These are phyloP conservation scores for Schlechtendalia chinensis DNA, from an alignment of 1,140 invertebrate genomes.

Conservation along the genomic window DNA sequence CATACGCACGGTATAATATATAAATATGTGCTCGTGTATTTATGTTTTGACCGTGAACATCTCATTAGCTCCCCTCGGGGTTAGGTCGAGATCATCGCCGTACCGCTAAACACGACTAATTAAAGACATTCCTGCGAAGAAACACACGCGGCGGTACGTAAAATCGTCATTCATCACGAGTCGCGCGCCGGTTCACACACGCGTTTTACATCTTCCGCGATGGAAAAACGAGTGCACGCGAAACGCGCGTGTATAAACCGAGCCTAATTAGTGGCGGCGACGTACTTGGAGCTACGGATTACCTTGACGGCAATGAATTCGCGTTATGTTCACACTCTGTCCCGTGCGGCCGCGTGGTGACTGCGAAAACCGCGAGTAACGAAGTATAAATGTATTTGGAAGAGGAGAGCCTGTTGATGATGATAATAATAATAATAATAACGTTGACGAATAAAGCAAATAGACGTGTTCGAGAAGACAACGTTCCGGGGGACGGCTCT, in stretches of 20 bases:
- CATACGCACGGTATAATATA: not conserved
- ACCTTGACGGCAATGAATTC: constrained; percentile 37
- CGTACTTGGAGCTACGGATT: not conserved
- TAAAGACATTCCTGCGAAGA: constrained; percentile 15
- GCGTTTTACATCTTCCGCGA: not conserved
- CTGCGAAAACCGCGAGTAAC: too few relatives aligned
- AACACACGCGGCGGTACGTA: constrained; percentile 5
- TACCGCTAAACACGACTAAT: constrained; percentile 31
- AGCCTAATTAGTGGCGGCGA: constrained; percentile 19
- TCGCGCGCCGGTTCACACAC: not conserved
- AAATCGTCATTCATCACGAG: constrained; percentile 30
- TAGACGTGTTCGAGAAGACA: too few relatives aligned
- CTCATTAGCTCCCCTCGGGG: constrained; percentile 18
- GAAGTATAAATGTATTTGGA: too few relatives aligned
- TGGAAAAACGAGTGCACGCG: constrained; percentile 26
- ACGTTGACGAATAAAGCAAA: too few relatives aligned
- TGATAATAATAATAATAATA: too few relatives aligned
- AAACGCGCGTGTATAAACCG: too few relatives aligned
- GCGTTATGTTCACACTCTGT: not conserved
- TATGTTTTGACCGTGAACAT: constrained; percentile 26
- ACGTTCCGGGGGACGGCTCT: too few relatives aligned
- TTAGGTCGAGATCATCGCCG: constrained; percentile 22
- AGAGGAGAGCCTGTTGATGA: too few relatives aligned
- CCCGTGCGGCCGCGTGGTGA: too few relatives aligned
- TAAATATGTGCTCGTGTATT: not conserved